Conservation (phyloP, 2,888 invertebrate species). For the Hyalella azteca region DNA sequence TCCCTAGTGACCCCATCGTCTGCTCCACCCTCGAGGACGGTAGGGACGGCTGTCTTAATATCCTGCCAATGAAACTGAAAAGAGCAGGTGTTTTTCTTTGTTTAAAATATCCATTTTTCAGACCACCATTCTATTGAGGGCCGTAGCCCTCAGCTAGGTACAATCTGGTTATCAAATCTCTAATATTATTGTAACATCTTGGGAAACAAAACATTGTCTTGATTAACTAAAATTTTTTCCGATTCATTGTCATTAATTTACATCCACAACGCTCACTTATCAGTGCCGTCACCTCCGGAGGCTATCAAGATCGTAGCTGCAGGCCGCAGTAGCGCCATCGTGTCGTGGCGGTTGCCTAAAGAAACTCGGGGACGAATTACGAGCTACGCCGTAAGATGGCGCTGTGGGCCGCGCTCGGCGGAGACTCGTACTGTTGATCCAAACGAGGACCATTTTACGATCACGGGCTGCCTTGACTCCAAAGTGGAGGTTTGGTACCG, state of each 20-base stretch:
- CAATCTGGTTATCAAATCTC: too few species aligned
- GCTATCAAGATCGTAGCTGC: conserved; percentile 44
- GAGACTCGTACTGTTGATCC: not conserved
- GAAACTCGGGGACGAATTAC: conserved; percentile 46
- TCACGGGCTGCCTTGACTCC: not conserved
- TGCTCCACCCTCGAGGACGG: conserved; percentile 57
- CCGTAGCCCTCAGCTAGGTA: too few species aligned
- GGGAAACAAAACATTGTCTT: not conserved
- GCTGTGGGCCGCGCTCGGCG: not conserved
- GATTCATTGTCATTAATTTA: not conserved
- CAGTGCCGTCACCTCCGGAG: conserved; percentile 49
- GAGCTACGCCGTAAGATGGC: conserved; percentile 42
- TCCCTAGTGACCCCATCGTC: conserved; percentile 40
- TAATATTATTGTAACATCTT: not conserved
- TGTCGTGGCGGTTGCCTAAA: conserved; percentile 47
- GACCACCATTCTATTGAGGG: too few species aligned
- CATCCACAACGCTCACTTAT: not conserved
- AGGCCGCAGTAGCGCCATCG: conserved; percentile 42
- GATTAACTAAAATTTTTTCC: not conserved
- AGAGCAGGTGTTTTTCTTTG: too few species aligned
- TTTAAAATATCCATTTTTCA: too few species aligned
- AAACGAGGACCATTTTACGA: not conserved
- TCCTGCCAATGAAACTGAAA: too few species aligned
- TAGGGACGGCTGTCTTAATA: conserved; percentile 29
- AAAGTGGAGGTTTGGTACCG: not conserved